Conservation (phyloP, 1,140 invertebrate genomes). For the Pectinophora gossypiella region DNA sequence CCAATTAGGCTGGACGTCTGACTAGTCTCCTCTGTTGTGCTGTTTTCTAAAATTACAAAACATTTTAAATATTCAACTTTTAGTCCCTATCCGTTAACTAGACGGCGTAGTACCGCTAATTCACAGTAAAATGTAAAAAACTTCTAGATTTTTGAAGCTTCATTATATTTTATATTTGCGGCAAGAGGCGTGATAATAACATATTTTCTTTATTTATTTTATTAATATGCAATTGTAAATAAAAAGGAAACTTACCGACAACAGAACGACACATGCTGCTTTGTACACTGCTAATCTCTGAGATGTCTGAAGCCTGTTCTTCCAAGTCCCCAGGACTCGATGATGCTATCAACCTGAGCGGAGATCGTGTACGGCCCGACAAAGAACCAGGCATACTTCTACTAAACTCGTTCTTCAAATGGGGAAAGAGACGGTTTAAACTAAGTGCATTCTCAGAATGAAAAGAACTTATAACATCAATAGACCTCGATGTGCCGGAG, state of each 20-base stretch:
- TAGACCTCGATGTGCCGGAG: constrained; percentile 36
- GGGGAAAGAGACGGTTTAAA: constrained; percentile 62
- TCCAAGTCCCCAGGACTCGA: constrained; percentile 41
- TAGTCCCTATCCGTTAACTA: too few species aligned
- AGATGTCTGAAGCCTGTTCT: constrained; percentile 46
- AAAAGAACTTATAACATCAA: constrained; percentile 61
- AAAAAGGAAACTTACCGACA: constrained; percentile 38
- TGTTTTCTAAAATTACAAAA: constrained; percentile 46
- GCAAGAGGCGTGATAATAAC: too few species aligned
- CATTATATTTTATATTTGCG: too few species aligned
- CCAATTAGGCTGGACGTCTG: constrained; percentile 53
- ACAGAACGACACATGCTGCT: constrained; percentile 57
- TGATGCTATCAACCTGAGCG: constrained; percentile 27
- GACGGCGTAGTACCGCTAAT: too few species aligned
- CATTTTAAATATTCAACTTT: too few species aligned
- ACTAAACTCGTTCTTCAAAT: constrained; percentile 62
- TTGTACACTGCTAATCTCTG: constrained; percentile 61
- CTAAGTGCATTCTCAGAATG: constrained; percentile 67
- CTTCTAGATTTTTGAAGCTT: too few species aligned
- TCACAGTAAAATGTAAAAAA: too few species aligned
- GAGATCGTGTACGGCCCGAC: constrained; percentile 43
- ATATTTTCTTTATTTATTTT: not conserved
- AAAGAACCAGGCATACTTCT: constrained; percentile 59
- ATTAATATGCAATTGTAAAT: not conserved
- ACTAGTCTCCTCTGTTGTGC: constrained; percentile 50